Evolutionary conservation across 2,888 invertebrate genomes (phyloP).

Genomic region (Lasius platythorax): DNA sequence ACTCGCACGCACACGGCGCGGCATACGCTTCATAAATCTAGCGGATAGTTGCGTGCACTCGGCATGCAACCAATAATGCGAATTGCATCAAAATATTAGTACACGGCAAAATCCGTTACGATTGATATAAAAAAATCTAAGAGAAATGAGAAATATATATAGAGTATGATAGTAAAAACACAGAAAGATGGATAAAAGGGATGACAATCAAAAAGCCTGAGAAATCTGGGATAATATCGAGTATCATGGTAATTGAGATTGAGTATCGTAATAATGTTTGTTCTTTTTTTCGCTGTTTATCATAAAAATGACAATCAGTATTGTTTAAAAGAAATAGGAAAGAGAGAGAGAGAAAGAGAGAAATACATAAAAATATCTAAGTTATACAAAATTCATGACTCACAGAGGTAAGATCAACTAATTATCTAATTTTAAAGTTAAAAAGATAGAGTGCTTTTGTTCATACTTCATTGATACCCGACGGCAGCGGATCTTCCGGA

Average conservation of each 20-base stretch:
- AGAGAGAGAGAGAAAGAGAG: not conserved
- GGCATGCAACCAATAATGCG: slow-evolving; percentile 78
- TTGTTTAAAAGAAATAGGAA: not conserved
- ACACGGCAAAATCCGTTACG: not conserved
- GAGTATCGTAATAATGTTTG: not conserved
- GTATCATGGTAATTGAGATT: not conserved
- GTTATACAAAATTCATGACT: not conserved
- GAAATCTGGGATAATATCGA: not conserved
- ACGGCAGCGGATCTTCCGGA: not conserved
- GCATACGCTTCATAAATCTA: slow-evolving; percentile 78
- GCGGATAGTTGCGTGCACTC: slow-evolving; percentile 76
- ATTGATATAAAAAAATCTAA: slow-evolving; percentile 9
- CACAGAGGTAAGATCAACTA: not conserved
- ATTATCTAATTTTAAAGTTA: not conserved
- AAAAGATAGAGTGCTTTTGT: slow-evolving; percentile 1
- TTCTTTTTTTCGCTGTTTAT: not conserved
- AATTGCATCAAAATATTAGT: slow-evolving; percentile 49
- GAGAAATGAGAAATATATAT: not conserved
- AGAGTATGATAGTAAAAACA: slow-evolving; percentile 10
- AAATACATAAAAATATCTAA: not conserved
- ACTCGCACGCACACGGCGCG: slow-evolving; percentile 5
- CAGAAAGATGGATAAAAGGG: not conserved
- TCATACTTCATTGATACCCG: not conserved
- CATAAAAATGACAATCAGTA: not conserved
- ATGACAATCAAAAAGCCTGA: not conserved